Conservation (phyloP, 2,113 vertebrate species). For the Ammodytes marinus region DNA sequence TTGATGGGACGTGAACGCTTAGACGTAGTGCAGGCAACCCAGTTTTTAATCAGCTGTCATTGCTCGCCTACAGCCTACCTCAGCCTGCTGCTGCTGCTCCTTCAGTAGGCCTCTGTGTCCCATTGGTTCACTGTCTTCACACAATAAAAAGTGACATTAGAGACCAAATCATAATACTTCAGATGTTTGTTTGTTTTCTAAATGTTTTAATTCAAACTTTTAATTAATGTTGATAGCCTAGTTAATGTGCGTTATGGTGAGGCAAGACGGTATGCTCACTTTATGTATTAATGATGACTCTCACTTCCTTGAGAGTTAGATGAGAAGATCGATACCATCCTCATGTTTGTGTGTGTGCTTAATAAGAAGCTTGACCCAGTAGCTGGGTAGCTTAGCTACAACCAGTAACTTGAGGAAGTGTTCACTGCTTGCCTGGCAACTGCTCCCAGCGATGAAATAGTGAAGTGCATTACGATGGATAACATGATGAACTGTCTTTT, state of each 20-base stretch:
- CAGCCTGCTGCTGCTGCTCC: slow-evolving; percentile 21
- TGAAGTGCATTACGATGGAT: no score
- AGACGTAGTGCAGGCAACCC: slow-evolving; percentile 48
- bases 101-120: not conserved
- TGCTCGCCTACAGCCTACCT: slow-evolving; percentile 36
- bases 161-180: not conserved
- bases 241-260: not conserved
- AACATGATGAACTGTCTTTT: no score
- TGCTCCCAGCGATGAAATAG: not conserved
- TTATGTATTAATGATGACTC: not conserved
- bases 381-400: not conserved
- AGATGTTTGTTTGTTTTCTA: not conserved
- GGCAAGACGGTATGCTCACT: not conserved
- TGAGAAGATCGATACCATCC: not conserved
- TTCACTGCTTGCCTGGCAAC: not conserved
- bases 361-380: not conserved
- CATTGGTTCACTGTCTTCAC: not conserved
- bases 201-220: no score
- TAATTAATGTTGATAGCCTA: not conserved
- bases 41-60: slow-evolving; percentile 72
- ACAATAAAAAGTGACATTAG: not conserved
- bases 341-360: not conserved
- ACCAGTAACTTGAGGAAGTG: not conserved
- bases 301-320: not conserved
- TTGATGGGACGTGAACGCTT: slow-evolving; percentile 69